Percentiles rank a stretch among this genome's conserved stretches.
Evolutionary conservation across 2,113 vertebrate genomes (phyloP).

Genomic region (Martes martes): DNA sequence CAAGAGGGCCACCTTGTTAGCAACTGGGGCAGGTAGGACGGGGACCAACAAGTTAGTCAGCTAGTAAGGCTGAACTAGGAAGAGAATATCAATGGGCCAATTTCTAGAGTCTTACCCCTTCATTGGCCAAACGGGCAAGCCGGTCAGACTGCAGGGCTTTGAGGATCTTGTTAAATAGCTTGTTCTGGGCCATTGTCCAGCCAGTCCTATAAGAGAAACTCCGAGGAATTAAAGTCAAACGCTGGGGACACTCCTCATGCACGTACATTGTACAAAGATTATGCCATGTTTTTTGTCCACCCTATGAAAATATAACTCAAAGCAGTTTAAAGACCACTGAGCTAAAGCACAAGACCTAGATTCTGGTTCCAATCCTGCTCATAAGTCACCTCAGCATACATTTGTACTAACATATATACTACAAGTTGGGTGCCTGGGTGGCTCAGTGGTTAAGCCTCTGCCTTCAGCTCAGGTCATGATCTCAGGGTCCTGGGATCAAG

Average conservation of each 20-base stretch:
- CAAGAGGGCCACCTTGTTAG: not conserved
- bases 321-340: not conserved
- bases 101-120: constrained; percentile 87
- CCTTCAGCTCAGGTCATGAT: too few species aligned
- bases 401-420: not conserved
- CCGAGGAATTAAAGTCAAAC: constrained; percentile 57
- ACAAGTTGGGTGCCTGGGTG: not conserved
- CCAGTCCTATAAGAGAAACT: constrained; percentile 85
- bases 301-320: not conserved
- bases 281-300: not conserved
- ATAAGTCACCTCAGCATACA: not conserved
- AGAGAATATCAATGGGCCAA: not conserved
- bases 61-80: not conserved
- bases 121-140: constrained; percentile 94
- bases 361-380: not conserved
- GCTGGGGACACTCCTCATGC: not conserved
- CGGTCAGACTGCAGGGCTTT: constrained; percentile 96
- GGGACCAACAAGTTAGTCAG: not conserved
- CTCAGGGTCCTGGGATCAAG: too few species aligned
- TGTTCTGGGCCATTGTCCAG: constrained; percentile 96
- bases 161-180: constrained; percentile 97
- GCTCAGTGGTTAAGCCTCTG: too few species aligned
- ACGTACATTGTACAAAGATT: not conserved
- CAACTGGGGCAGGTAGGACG: not conserved
- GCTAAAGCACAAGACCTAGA: not conserved